These are phyloP conservation scores for Macrophya annulata DNA, from an alignment of 2,888 invertebrate species.

Conservation along the genomic window DNA sequence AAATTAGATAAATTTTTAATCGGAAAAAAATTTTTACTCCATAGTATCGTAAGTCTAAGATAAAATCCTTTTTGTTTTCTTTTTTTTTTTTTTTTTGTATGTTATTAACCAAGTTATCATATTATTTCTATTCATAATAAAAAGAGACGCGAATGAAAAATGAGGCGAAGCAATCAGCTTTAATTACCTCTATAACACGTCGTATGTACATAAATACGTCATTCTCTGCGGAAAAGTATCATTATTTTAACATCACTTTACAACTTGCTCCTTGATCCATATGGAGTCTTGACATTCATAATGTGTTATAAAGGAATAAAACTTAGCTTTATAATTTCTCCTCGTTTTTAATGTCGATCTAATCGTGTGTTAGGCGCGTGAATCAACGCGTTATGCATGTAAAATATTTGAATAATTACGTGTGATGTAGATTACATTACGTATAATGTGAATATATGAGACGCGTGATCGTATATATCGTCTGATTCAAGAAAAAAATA, in stretches of 20 bases:
- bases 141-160: neutral
- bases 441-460: neutral
- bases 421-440: neutral
- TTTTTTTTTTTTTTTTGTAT: neutral
- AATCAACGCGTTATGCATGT: conserved; percentile 5
- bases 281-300: neutral
- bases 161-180: neutral
- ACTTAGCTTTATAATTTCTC: neutral
- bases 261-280: neutral
- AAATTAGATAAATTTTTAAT: neutral
- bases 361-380: conserved; percentile 11
- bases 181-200: neutral
- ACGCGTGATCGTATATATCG: neutral
- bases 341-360: neutral
- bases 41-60: neutral
- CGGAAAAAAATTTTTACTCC: neutral
- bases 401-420: neutral
- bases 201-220: neutral
- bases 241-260: neutral
- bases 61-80: neutral
- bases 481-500: neutral
- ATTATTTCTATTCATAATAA: neutral
- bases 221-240: neutral
- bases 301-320: neutral
- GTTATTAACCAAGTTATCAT: neutral